Evolutionary conservation across 2,797 vertebrate species (phyloP).

Genomic region (Acrossocheilus fasciatus): DNA sequence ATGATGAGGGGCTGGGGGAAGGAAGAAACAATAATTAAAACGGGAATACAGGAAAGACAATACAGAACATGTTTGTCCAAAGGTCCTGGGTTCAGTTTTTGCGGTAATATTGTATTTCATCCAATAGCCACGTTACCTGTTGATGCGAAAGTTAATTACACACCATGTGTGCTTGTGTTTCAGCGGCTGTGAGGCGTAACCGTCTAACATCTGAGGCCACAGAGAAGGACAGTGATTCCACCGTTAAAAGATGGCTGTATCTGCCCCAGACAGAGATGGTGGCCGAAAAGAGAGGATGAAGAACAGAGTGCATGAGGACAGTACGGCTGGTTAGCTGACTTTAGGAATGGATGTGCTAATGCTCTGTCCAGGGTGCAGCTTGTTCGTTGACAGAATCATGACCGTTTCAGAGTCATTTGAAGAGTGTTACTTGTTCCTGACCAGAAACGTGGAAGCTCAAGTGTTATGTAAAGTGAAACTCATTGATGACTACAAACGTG

Average conservation of each 20-base stretch:
- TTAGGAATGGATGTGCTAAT: neutral
- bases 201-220: conserved; percentile 11
- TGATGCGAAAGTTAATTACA: neutral
- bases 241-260: conserved; percentile 19
- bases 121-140: neutral
- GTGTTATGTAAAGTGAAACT: too few species aligned
- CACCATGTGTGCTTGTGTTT: neutral
- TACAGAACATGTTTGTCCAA: too few species aligned
- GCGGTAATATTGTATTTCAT: too few species aligned
- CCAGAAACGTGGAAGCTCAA: too few species aligned
- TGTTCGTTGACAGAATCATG: neutral
- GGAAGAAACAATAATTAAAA: too few species aligned
- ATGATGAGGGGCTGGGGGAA: too few species aligned
- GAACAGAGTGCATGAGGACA: neutral
- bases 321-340: neutral
- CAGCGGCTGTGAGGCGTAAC: conserved; percentile 27
- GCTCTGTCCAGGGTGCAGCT: neutral
- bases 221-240: conserved; percentile 21
- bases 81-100: too few species aligned
- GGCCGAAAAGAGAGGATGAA: conserved; percentile 21
- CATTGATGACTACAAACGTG: too few species aligned
- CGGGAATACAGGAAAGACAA: too few species aligned
- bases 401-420: too few species aligned
- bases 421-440: too few species aligned
- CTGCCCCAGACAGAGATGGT: conserved; percentile 38